These are phyloP conservation scores for Microcebus griseorufus DNA, from an alignment of 2,113 vertebrate genomes.

Conservation along the genomic window DNA sequence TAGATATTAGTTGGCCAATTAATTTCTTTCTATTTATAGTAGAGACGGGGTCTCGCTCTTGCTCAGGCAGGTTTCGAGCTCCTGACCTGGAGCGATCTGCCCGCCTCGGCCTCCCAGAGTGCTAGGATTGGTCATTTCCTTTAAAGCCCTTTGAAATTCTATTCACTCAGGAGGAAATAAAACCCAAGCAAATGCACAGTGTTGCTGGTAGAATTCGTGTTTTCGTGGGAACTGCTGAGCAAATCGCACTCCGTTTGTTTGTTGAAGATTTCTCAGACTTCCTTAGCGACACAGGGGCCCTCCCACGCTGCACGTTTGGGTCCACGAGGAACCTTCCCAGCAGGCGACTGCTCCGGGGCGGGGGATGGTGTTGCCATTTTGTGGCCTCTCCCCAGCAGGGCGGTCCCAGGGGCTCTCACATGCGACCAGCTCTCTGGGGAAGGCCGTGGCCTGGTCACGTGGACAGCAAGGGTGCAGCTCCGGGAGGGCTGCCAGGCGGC, in stretches of 20 bases:
- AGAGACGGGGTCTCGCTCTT: no score
- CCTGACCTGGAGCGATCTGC: no score
- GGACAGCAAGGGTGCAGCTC: fast-evolving
- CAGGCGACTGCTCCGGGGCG: fast-evolving
- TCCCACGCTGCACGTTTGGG: fast-evolving
- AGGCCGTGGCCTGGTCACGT: fast-evolving
- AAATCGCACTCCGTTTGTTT: fast-evolving
- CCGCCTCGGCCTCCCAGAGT: no score
- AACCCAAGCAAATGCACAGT: fast-evolving
- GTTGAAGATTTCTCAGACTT: fast-evolving
- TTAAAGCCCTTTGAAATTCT: not conserved
- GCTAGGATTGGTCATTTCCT: no score
- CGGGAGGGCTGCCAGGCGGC: fast-evolving
- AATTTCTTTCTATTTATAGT: no score
- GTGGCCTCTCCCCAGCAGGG: no score
- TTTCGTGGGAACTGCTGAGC: fast-evolving
- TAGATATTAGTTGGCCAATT: no score
- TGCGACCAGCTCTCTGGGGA: fast-evolving
- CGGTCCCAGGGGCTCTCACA: fast-evolving
- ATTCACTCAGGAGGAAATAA: fast-evolving
- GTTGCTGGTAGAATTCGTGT: fast-evolving
- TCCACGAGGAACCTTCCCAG: not conserved
- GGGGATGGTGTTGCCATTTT: not conserved
- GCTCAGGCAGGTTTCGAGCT: no score
- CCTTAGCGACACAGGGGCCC: fast-evolving